A percentile compares a stretch with the other conserved stretches of the same genome.
These are phyloP conservation scores for Anoplophora glabripennis DNA, from an alignment of 1,140 invertebrate genomes.

Conservation along the genomic window DNA sequence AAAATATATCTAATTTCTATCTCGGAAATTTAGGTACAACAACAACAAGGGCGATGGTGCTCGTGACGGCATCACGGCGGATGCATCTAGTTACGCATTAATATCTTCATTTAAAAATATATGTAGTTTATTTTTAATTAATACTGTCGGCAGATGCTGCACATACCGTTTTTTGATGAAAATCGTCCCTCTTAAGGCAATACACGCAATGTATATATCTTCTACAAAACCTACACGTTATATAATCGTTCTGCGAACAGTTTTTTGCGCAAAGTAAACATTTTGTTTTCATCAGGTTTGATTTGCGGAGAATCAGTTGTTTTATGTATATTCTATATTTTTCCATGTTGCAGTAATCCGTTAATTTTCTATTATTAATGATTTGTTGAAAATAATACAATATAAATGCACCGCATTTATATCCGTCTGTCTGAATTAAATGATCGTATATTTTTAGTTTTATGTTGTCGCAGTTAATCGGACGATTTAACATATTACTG, in stretches of 20 bases:
- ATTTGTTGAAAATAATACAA: slow-evolving; percentile 4
- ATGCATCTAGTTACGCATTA: too few relatives aligned
- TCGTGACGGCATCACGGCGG: too few relatives aligned
- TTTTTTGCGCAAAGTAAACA: neutral
- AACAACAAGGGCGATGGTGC: too few relatives aligned
- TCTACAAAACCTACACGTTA: neutral
- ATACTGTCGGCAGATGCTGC: too few relatives aligned
- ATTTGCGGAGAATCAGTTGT: neutral
- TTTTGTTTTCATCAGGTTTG: neutral
- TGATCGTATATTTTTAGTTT: neutral
- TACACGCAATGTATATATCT: neutral
- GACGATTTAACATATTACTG: neutral
- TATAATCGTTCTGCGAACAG: neutral
- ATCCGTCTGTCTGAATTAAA: slow-evolving; percentile 3
- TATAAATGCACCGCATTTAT: slow-evolving; percentile 4
- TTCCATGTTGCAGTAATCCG: neutral
- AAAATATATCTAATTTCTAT: too few relatives aligned
- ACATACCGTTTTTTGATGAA: too few relatives aligned
- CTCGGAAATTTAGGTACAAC: too few relatives aligned
- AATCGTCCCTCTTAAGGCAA: too few relatives aligned
- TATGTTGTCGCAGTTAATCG: neutral
- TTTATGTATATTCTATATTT: neutral
- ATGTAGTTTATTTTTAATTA: too few relatives aligned
- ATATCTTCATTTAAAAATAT: too few relatives aligned
- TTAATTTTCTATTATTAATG: neutral